Evolutionary conservation across 35 echinoderm and acorn worm species (phyloP), one percentile per base, ranked within the genome.

Genomic region (Apostichopus parvimensis): DNA sequence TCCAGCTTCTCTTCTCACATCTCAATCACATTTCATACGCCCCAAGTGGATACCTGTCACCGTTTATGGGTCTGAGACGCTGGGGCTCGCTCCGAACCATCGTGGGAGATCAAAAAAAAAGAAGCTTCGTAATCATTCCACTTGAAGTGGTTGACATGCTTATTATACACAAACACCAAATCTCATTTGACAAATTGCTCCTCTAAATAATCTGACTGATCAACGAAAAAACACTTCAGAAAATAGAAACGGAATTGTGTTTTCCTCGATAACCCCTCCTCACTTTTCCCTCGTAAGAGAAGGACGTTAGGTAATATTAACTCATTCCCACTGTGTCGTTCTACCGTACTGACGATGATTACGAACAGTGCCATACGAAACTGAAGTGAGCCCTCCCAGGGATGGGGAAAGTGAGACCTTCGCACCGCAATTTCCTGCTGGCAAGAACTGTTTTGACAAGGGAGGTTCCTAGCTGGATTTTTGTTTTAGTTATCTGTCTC

Each of bases 11-110:
- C 81, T 53, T 15, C 6, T 82, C 55, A 56, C 79, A 84, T 84
- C 58, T 84, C 81, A 84, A 84, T 84, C 81, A 84, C 56, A 84
- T 84, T 84, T 84, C 81, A 84, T 84, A 58, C 9, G 81, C 55
- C 81, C 81, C 81, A 84, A 84, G 81, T 58, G 81, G 57, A 84
- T 84, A 84, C 81, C 81, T 84, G 54, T 84, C 81, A 84, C 15
- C 57, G 55, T 84, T 84, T 84, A 84, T 84, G 58, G 17, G 81
- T 58, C 81, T 60, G 17, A 75, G 71, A 22, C 34, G 71, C 14
- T 75, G 71, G n/a, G 71, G 71, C 71, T 75, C 71, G 3, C 71
- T 75, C 58, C 12, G 12, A 61, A 68, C 18, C n/a, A 75, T 22
- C 18, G 21, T 20, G 4, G 34, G 34, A 45, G 34, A 75, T 22